Evolutionary conservation across 2,797 vertebrate genomes (phyloP), one percentile per base, ranked within the genome.

Genomic region (Aplochiton taeniatus): DNA sequence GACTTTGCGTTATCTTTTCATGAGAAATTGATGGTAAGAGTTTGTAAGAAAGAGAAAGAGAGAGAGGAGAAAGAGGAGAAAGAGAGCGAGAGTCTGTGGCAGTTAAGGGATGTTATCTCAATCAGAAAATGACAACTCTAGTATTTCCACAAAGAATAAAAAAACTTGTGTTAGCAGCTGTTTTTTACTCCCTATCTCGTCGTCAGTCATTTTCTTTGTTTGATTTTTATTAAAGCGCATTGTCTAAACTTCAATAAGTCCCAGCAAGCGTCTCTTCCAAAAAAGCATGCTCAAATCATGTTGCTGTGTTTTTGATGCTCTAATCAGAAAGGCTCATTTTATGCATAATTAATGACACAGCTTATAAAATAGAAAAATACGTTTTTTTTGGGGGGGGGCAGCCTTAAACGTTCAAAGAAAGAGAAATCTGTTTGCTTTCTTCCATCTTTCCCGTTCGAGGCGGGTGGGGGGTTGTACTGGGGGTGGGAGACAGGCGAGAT

Each of bases 311-410:
- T 85, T 78, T 81, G 64, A 79, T 74, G 68, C 79, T 69, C 81
- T 83, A 80, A 89, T 88, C 68, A 79, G 75, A 67, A 83, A 67
- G 61, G 64, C 63, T 76, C 20, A 80, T 77, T 83, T 82, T 70
- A 68, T 85, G 69, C 80, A 82, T 84, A 83, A 86, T 90, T 86
- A 85, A 88, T 82, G 76, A 69, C 54, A 60, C 57, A 44, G 60
- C 70, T 58, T 66, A 72, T 19, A 74, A 68, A 79, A 78, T 12
- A 50, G 73, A 74, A 70, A 58, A 59, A 31, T n/a, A n/a, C n/a
- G n/a, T n/a, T n/a, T n/a, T n/a, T n/a, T n/a, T 16, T 31, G 52
- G 53, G 44, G 13, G 51, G 71, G 71, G 65, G 63, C 19, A 43
- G 63, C 61, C 49, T 31, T 65, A 78, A 84, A 81, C 41, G 50